phyloP scores from a whole-genome alignment of 2,797 vertebrate species.

The Peromyscus nudipes region DNA sequence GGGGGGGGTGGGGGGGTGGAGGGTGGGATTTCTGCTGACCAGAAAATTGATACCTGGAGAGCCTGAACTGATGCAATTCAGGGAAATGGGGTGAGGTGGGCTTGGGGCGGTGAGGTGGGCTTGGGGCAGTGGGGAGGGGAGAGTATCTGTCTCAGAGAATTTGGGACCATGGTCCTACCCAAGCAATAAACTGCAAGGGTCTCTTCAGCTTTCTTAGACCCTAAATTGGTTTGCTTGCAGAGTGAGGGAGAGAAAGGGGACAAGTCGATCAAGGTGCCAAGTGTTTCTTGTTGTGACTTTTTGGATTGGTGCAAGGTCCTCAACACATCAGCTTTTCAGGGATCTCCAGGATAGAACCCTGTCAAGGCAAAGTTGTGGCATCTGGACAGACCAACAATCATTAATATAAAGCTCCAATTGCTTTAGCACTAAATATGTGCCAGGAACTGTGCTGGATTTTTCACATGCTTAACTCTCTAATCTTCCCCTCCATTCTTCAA shows the following conservation, averaged over 20 bases:
- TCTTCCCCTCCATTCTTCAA: background rate
- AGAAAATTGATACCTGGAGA: constrained; percentile 53
- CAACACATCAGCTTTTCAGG: background rate
- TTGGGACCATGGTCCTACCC: background rate
- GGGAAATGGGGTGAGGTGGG: background rate
- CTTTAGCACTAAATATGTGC: constrained; percentile 34
- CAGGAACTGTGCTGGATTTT: background rate
- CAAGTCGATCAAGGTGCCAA: background rate
- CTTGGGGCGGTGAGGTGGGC: background rate
- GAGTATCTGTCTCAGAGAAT: background rate
- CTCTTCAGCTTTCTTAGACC: background rate
- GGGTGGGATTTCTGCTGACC: background rate
- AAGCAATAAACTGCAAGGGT: background rate
- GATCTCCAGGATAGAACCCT: background rate
- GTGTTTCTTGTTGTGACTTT: constrained; percentile 49
- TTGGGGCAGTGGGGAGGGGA: background rate
- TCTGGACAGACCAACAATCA: background rate
- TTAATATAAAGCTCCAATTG: background rate
- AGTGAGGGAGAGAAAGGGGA: background rate
- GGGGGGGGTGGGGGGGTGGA: background rate
- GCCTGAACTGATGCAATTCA: background rate
- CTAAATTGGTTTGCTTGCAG: background rate
- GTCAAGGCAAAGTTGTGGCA: constrained; percentile 2
- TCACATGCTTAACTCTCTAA: background rate
- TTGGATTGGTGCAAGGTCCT: background rate